Conservation (phyloP, 2,888 invertebrate genomes). For the Caenorhabditis virilis region DNA sequence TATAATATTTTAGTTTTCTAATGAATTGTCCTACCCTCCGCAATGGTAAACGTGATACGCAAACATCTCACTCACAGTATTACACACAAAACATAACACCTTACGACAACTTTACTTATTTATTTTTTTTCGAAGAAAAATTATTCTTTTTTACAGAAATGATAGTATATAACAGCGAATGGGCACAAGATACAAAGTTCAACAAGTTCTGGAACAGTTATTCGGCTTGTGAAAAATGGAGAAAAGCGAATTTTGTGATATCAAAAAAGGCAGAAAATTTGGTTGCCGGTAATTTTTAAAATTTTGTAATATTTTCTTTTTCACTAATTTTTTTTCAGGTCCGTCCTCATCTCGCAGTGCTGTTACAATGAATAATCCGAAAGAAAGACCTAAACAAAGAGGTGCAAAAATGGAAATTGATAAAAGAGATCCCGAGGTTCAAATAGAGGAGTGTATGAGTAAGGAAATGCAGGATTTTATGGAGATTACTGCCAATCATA, state of each 20-base stretch:
- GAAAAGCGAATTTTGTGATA: constrained; percentile 3
- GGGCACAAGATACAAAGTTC: constrained; percentile 16
- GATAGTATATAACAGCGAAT: constrained; percentile 3
- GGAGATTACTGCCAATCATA: constrained; percentile 21
- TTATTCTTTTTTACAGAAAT: neutral
- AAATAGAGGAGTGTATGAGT: constrained; percentile 8
- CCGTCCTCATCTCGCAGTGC: neutral
- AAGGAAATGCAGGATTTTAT: constrained; percentile 24
- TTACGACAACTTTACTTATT: too few relatives aligned
- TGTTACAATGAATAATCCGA: neutral
- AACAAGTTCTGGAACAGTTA: constrained; percentile 20
- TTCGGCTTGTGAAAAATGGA: constrained; percentile 14
- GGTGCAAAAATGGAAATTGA: neutral
- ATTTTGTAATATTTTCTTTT: too few relatives aligned
- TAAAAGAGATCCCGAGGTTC: neutral
- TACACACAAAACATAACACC: too few relatives aligned
- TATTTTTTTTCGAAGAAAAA: neutral
- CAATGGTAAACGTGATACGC: too few relatives aligned
- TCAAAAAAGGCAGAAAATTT: neutral
- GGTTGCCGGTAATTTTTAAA: too few relatives aligned
- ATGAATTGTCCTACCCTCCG: too few relatives aligned
- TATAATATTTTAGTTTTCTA: too few relatives aligned
- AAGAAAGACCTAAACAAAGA: neutral
- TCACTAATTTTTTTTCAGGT: neutral
- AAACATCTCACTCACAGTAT: too few relatives aligned